phyloP scores from a whole-genome alignment of 2,113 vertebrate species.

The Sapayoa aenigma region DNA sequence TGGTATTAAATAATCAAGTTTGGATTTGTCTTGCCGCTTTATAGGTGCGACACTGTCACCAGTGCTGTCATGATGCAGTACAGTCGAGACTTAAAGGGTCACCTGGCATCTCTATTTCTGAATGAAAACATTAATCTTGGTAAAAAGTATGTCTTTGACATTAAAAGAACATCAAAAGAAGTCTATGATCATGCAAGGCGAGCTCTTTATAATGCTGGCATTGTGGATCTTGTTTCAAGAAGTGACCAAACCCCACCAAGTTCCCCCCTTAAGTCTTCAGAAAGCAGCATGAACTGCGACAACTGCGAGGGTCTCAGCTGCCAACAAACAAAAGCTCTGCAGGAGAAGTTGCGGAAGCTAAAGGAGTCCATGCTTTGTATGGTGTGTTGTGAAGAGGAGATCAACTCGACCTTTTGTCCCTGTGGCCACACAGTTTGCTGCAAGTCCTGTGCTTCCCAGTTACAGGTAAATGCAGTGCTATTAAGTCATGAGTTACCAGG shows the following conservation, averaged over 20 bases:
- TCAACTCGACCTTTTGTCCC: slow-evolving; percentile 94
- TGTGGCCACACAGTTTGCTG: slow-evolving; percentile 98
- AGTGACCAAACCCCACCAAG: slow-evolving; percentile 77
- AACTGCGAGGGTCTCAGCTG: slow-evolving; percentile 84
- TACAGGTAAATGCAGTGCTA: slow-evolving; percentile 81
- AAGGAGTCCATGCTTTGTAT: slow-evolving; percentile 93
- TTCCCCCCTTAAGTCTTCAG: slow-evolving; percentile 78
- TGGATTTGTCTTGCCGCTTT: background rate
- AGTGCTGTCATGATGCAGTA: slow-evolving; percentile 99
- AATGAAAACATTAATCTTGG: slow-evolving; percentile 97
- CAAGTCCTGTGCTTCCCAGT: slow-evolving; percentile 86
- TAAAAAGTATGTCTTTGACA: slow-evolving; percentile 98
- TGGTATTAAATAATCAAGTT: background rate
- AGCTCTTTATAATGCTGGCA: slow-evolving; percentile 91
- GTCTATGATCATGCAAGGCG: slow-evolving; percentile 93
- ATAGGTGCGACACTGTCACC: slow-evolving; percentile 95
- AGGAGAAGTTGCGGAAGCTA: slow-evolving; percentile 90
- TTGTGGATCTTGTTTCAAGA: slow-evolving; percentile 85
- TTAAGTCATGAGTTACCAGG: background rate
- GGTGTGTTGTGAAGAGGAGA: slow-evolving; percentile 94
- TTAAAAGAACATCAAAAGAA: slow-evolving; percentile 95
- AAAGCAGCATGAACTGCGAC: slow-evolving; percentile 81
- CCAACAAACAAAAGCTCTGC: slow-evolving; percentile 85
- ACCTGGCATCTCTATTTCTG: slow-evolving; percentile 94
- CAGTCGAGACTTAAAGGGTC: slow-evolving; percentile 95